Evolutionary conservation across 2,113 vertebrate genomes (phyloP).

Genomic region (Pogonocichla stellata): DNA sequence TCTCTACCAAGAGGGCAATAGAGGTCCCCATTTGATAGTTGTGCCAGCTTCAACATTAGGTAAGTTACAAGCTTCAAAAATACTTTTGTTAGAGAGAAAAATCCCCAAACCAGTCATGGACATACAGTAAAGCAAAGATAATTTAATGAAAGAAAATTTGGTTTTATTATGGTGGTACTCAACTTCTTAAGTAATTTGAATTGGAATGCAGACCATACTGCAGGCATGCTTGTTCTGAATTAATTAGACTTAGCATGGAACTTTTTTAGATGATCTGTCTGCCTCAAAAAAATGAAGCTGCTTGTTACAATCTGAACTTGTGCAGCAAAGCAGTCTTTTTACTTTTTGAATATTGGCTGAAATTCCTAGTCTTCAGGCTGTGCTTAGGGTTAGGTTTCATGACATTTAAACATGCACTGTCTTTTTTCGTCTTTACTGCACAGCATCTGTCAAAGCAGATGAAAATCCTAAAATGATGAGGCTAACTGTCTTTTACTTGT

Average conservation of each 20-base stretch:
- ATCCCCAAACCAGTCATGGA: rapidly evolving
- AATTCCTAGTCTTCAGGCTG: neutral
- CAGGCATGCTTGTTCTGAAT: neutral
- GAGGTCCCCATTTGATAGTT: constrained; percentile 90
- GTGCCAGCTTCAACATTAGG: constrained; percentile 95
- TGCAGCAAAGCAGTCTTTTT: neutral
- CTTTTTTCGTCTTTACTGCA: neutral
- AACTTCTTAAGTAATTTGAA: neutral
- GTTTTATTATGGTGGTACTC: neutral
- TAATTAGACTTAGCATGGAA: neutral
- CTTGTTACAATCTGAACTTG: neutral
- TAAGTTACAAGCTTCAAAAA: constrained; percentile 64
- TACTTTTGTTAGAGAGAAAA: neutral
- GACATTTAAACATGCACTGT: neutral
- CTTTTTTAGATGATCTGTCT: neutral
- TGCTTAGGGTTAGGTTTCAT: neutral
- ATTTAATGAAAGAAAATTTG: neutral
- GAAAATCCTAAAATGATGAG: neutral
- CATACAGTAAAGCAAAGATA: neutral
- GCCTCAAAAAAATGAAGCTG: neutral
- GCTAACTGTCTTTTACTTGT: neutral
- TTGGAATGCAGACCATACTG: neutral
- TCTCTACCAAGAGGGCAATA: constrained; percentile 83
- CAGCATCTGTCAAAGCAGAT: neutral
- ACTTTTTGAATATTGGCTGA: neutral